Evolutionary conservation across 2,113 vertebrate genomes (phyloP).

Genomic region (Raja brachyura): DNA sequence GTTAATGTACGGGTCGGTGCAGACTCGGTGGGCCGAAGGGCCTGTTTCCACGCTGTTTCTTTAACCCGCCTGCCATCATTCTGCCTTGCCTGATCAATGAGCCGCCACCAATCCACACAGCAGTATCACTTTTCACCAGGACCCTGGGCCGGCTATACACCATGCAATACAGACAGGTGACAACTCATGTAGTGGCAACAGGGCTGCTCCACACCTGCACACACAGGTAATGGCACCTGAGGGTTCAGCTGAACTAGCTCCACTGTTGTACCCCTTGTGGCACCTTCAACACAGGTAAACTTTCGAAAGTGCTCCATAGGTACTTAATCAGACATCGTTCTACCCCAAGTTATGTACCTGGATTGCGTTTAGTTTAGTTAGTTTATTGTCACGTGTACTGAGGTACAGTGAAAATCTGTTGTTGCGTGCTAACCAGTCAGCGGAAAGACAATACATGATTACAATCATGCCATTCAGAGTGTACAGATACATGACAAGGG

Average conservation of each 20-base stretch:
- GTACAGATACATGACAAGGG: no score
- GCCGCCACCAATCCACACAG: not conserved
- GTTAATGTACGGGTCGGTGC: no score
- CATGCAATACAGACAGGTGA: not conserved
- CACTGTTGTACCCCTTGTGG: not conserved
- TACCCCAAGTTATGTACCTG: no score
- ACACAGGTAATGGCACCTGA: not conserved
- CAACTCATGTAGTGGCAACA: not conserved
- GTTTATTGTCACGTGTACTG: no score
- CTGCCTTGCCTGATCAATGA: not conserved
- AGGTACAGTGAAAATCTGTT: no score
- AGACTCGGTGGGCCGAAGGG: no score
- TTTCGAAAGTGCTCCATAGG: not conserved
- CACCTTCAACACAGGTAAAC: not conserved
- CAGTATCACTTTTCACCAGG: not conserved
- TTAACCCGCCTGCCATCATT: no score
- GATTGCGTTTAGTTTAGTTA: no score
- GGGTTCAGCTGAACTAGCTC: not conserved
- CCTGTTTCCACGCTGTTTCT: no score
- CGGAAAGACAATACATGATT: no score
- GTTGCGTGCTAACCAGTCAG: no score
- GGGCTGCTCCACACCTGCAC: not conserved
- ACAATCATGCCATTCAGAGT: no score
- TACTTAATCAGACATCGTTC: not conserved
- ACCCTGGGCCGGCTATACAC: not conserved